Evolutionary conservation across 2,797 vertebrate genomes (phyloP).

Genomic region (Calcarius lapponicus): DNA sequence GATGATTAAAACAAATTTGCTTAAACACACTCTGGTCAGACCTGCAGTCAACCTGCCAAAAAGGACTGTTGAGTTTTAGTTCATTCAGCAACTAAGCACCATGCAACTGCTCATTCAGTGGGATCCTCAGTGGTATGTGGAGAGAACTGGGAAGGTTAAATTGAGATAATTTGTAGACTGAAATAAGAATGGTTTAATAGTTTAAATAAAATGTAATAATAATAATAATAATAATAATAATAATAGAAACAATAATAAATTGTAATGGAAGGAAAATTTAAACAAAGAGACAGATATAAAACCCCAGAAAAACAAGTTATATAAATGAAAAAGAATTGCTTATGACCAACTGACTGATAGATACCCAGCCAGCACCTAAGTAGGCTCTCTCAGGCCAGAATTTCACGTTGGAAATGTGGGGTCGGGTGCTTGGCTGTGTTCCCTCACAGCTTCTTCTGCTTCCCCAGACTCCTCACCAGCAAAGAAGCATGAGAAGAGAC

Average conservation of each 20-base stretch:
- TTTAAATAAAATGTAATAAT: neutral
- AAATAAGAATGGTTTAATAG: neutral
- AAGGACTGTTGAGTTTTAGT: neutral
- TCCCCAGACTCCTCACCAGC: neutral
- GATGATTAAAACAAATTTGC: neutral
- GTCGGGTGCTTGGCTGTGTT: neutral
- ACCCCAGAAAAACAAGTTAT: neutral
- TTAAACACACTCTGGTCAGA: neutral
- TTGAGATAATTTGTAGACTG: neutral
- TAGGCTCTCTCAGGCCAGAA: neutral
- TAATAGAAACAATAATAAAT: neutral
- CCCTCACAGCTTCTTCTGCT: neutral
- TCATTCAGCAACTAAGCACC: neutral
- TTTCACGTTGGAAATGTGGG: accelerated
- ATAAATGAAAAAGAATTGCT: neutral
- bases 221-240: neutral
- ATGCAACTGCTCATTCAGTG: neutral
- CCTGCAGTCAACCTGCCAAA: neutral
- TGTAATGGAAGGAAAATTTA: neutral
- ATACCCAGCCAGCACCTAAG: neutral
- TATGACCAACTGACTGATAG: neutral
- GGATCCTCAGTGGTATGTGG: no score
- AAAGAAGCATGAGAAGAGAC: neutral
- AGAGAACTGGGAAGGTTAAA: neutral
- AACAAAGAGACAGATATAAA: neutral